A percentile compares a stretch with the other conserved stretches of the same genome.
These are phyloP conservation scores for Dolichomitus sp. DNA, from an alignment of 2,888 invertebrate species.

Conservation along the genomic window DNA sequence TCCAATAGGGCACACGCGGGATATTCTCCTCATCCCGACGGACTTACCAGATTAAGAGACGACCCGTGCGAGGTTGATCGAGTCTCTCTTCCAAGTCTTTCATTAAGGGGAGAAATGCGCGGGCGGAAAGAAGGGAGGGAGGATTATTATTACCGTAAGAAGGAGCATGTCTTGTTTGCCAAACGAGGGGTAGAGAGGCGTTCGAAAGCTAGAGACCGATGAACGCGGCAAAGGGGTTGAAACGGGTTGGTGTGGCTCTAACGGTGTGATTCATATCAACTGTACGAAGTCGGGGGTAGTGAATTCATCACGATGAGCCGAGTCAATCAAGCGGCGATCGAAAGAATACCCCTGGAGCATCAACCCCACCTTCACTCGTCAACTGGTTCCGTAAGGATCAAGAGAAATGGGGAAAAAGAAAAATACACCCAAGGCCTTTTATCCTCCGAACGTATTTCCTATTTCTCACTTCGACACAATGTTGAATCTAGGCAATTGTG, in stretches of 20 bases:
- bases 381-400: conserved; percentile 24
- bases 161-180: conserved; percentile 82
- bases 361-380: conserved; percentile 20
- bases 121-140: conserved; percentile 75
- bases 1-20: conserved; percentile 63
- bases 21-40: conserved; percentile 77
- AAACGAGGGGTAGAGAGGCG: conserved; percentile 78
- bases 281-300: conserved; percentile 37
- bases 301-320: conserved; percentile 68
- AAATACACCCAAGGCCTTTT: conserved; percentile 10
- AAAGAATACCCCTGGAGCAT: conserved; percentile 39
- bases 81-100: conserved; percentile 84
- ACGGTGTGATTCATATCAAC: conserved; percentile 69
- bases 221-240: conserved; percentile 70
- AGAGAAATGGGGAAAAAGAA: conserved; percentile 39
- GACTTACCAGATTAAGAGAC: conserved; percentile 84
- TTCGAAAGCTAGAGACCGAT: conserved; percentile 24
- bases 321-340: conserved; percentile 70
- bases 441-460: conserved; percentile 57
- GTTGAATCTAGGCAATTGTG: conserved; percentile 81
- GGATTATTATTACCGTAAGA: conserved; percentile 84
- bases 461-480: conserved; percentile 83
- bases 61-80: conserved; percentile 83
- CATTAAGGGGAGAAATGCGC: conserved; percentile 80
- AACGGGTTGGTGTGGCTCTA: conserved; percentile 75